Base-by-base conservation (phyloP, 2,888 invertebrate genomes). In the Amiota mariae region DNA sequence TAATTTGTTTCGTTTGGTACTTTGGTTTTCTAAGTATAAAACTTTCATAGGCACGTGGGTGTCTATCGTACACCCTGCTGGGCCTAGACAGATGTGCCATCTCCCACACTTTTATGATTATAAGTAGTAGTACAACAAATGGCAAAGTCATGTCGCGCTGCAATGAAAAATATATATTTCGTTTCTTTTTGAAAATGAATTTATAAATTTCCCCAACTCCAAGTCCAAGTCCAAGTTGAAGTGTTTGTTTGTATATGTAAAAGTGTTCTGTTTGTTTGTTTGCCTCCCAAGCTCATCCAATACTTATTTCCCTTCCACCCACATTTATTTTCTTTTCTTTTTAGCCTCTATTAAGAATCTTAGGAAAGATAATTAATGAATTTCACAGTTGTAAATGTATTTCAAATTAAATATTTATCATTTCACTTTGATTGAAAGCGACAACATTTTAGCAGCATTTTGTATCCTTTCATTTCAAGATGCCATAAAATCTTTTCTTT, bases 371-470 rank as follows among this genome's bases (percentile, higher is more conserved):
- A 54, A 66, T 15, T 49, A 13, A 54, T 49, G 13, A 51, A 51
- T 18, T 36, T 63, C 63, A 24, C n/a, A 36, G 36, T 36, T 36
- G 36, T 36, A 36, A 36, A 36, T 36, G 8, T 36, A 36, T 68
- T 54, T 59, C 20, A 59, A 15, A 59, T 11, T 59, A 15, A 15
- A 59, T 20, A 59, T 59, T 59, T 59, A 59, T 59, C 59, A 18
- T 20, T 20, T 20, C 59, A 48, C 48, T 24, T 51, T 68, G 67
- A 68, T 68, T 68, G 67, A 68, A 68, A 68, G 67, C 54, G 51
- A 68, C 67, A 68, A 68, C 2, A 47, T 68, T 68, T 54, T 24
- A 20, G 4, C 51, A 54, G 51, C 13, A 20, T 24, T 36, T 18
- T 13, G 63, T 63, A 63, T n/a, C 20, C 20, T 59, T 59, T 59